Conservation (phyloP, 2,888 invertebrate genomes). For the Agelastica alni region DNA sequence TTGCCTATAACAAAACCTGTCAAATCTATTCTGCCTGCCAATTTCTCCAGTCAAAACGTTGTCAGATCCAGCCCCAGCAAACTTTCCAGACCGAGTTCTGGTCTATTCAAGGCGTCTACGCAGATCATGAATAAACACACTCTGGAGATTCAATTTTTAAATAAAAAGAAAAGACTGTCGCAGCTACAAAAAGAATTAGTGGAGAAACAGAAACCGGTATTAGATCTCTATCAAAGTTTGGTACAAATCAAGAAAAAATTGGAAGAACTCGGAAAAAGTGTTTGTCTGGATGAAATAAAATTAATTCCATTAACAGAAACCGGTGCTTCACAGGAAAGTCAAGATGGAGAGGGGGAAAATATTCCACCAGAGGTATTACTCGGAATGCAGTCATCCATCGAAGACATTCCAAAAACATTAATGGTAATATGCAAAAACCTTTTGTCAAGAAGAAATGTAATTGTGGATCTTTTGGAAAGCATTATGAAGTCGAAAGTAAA, state of each 20-base stretch:
- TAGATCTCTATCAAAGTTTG: conserved; percentile 50
- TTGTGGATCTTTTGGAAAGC: conserved; percentile 47
- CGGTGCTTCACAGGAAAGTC: neutral
- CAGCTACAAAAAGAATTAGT: conserved; percentile 47
- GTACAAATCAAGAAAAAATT: conserved; percentile 50
- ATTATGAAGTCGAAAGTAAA: conserved; percentile 43
- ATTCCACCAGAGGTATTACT: conserved; percentile 37
- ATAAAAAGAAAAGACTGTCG: conserved; percentile 49
- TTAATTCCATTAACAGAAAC: conserved; percentile 32
- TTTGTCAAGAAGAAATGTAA: conserved; percentile 42
- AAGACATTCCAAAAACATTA: conserved; percentile 48
- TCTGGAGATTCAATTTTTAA: conserved; percentile 50
- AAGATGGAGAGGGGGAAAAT: conserved; percentile 28
- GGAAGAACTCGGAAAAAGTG: conserved; percentile 48
- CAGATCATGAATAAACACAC: conserved; percentile 41
- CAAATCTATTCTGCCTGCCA: neutral
- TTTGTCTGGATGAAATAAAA: conserved; percentile 47
- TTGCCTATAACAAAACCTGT: conserved; percentile 5
- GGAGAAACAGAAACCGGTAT: conserved; percentile 49
- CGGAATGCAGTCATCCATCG: conserved; percentile 47
- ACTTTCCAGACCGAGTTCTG: conserved; percentile 24
- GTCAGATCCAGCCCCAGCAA: conserved; percentile 12
- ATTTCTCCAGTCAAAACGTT: conserved; percentile 19
- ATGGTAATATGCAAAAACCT: conserved; percentile 49
- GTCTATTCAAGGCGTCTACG: conserved; percentile 22